A percentile compares a stretch with the other conserved stretches of the same genome.
These are phyloP conservation scores for Caenorhabditis angaria DNA, from an alignment of 2,888 invertebrate species.

Conservation along the genomic window DNA sequence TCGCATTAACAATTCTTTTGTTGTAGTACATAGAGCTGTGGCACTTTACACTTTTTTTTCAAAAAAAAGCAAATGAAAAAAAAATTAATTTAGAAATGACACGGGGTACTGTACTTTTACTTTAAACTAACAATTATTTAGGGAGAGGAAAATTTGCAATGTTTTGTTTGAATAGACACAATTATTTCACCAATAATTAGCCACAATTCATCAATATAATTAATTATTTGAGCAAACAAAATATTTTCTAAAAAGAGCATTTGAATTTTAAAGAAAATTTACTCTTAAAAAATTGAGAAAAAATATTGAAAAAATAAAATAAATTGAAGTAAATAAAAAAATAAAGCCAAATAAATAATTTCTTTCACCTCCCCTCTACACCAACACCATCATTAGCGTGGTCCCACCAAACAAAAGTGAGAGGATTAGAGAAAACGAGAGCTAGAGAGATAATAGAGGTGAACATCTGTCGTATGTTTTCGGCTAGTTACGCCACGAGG, in stretches of 20 bases:
- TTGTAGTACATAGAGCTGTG: too few species aligned
- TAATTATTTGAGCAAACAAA: neutral
- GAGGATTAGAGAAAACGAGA: neutral
- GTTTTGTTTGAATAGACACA: neutral
- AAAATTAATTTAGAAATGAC: too few species aligned
- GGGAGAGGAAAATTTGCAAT: too few species aligned
- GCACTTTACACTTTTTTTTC: too few species aligned
- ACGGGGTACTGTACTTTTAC: too few species aligned
- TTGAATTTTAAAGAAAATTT: neutral
- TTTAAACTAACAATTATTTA: too few species aligned
- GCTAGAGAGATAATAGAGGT: too few species aligned
- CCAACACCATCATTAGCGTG: constrained; percentile 2
- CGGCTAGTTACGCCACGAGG: constrained; percentile 4
- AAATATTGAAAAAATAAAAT: neutral
- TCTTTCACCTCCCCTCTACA: neutral
- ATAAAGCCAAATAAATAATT: neutral
- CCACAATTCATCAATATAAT: neutral
- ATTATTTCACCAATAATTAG: neutral
- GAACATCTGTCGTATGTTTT: neutral
- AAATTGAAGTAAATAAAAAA: too few species aligned
- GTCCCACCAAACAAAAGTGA: neutral
- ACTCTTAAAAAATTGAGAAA: neutral
- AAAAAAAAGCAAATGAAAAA: too few species aligned
- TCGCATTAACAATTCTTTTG: neutral
- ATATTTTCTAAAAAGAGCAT: neutral